phyloP scores from a whole-genome alignment of 2,797 vertebrate species.

The Crocidura indochinensis region DNA sequence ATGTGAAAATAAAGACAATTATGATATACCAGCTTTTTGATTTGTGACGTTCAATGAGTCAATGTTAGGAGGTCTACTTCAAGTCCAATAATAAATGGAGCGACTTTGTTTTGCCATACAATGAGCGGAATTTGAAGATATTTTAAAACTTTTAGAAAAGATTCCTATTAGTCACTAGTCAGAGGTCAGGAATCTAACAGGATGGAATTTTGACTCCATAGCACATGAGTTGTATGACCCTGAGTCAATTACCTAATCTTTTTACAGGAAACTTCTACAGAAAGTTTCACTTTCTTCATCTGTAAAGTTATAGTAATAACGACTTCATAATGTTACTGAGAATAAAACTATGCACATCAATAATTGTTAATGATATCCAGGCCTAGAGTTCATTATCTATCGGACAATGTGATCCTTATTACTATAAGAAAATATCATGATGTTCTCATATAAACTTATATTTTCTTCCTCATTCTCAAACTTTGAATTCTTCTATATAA shows the following conservation, averaged over 20 bases:
- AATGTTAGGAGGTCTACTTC: conserved; percentile 29
- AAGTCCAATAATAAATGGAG: conserved; percentile 75
- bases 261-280: not conserved
- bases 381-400: too few relatives aligned
- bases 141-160: not conserved
- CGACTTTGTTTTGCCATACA: conserved; percentile 56
- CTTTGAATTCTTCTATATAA: conserved; percentile 26
- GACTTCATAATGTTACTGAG: conserved; percentile 31
- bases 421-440: conserved; percentile 45
- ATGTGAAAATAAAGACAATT: conserved; percentile 42
- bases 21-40: conserved; percentile 50
- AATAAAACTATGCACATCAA: conserved; percentile 10
- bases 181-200: conserved; percentile 12
- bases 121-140: conserved; percentile 16
- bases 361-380: not conserved
- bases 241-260: conserved; percentile 53
- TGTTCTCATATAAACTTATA: conserved; percentile 38
- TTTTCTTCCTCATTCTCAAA: conserved; percentile 62
- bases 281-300: not conserved
- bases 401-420: not conserved
- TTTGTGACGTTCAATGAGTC: not conserved
- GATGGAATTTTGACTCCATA: conserved; percentile 23
- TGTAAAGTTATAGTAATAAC: conserved; percentile 51
- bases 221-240: not conserved
- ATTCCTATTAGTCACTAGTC: not conserved